Conservation (phyloP, 2,113 vertebrate genomes). For the Limanda limanda region DNA sequence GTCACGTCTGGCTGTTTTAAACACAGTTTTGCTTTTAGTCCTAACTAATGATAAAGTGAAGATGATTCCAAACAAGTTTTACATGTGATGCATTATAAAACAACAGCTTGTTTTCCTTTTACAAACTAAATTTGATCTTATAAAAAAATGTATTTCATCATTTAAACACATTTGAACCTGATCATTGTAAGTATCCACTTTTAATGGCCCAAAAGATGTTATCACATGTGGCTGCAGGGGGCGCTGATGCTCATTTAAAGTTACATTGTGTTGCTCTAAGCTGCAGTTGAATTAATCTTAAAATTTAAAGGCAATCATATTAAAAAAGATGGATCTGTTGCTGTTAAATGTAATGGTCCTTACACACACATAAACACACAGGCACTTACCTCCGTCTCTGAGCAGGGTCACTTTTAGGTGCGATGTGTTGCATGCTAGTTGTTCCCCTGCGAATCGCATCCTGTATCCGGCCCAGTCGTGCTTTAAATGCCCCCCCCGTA, state of each 20-base stretch:
- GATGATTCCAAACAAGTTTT: too few relatives aligned
- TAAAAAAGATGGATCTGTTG: not conserved
- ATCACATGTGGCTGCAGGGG: not conserved
- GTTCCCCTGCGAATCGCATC: not conserved
- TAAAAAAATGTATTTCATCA: too few relatives aligned
- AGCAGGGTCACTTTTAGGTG: not conserved
- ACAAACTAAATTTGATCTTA: too few relatives aligned
- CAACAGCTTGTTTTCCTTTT: too few relatives aligned
- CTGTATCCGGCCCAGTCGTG: not conserved
- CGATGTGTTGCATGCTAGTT: not conserved
- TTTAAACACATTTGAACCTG: too few relatives aligned
- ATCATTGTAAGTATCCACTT: too few relatives aligned
- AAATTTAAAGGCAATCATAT: not conserved
- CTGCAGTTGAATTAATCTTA: too few relatives aligned
- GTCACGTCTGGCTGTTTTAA: too few relatives aligned
- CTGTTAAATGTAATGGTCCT: not conserved
- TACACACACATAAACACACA: not conserved
- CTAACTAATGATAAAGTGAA: too few relatives aligned
- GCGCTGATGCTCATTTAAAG: not conserved
- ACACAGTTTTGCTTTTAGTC: too few relatives aligned
- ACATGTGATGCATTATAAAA: too few relatives aligned
- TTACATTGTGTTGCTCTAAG: not conserved
- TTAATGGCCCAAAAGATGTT: too few relatives aligned
- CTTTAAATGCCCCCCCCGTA: not conserved
- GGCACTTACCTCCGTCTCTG: conserved; percentile 47